phyloP scores from a whole-genome alignment of 2,113 vertebrate genomes.

The Ia io region DNA sequence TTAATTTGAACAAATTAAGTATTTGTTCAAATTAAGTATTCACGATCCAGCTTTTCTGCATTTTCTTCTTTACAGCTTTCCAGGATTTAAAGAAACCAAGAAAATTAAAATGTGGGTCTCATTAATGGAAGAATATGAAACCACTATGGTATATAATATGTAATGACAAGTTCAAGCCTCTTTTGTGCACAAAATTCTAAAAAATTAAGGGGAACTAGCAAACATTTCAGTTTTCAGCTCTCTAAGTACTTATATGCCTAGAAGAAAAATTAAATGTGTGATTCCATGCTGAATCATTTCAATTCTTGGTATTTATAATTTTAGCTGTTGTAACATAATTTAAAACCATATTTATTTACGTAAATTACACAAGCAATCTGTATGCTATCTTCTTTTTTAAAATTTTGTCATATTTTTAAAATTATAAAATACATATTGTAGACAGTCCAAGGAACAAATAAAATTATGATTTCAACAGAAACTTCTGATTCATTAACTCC shows the following conservation, averaged over 20 bases:
- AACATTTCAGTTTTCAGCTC: not conserved
- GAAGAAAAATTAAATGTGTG: not conserved
- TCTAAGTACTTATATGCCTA: not conserved
- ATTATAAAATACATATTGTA: not conserved
- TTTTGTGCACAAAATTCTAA: not conserved
- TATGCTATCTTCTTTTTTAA: not conserved
- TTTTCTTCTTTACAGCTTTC: not conserved
- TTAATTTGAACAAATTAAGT: not conserved
- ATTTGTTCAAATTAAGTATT: not conserved
- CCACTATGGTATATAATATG: not conserved
- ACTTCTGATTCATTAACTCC: not conserved
- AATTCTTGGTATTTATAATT: not conserved
- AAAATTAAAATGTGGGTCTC: not conserved
- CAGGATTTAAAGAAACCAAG: not conserved
- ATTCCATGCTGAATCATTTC: not conserved
- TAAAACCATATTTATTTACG: not conserved
- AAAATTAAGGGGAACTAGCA: not conserved
- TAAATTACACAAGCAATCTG: not conserved
- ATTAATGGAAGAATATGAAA: not conserved
- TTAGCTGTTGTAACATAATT: not conserved
- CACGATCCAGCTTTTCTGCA: not conserved
- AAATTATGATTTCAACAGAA: not conserved
- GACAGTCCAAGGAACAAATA: not conserved
- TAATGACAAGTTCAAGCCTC: not conserved
- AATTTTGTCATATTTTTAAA: not conserved